Evolutionary conservation across 2,888 invertebrate genomes (phyloP), one percentile per base, ranked within the genome.

Genomic region (Lepidochrysops patricia): DNA sequence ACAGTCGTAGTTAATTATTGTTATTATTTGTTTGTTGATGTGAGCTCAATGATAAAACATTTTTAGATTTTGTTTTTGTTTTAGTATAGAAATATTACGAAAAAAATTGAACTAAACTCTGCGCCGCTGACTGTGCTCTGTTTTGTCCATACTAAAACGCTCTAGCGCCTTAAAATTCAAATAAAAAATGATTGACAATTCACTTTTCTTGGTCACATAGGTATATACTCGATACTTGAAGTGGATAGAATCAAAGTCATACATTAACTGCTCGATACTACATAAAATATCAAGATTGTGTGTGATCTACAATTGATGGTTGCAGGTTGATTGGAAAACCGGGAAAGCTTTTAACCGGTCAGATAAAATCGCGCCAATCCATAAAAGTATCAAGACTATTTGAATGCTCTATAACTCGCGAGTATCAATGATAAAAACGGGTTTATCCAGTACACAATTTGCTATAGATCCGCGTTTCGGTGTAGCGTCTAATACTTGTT

Each of bases 401-500:
- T 32, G 32, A 34, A 57, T 57, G 19, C 6, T 15, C 32, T 19
- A 57, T 32, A 57, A 32, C 52, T 52, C 58, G 58, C 52, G 27
- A 52, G 52, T 52, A 52, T 52, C 43, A 43, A 43, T 27, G 52
- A 27, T 52, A 61, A 61, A 58, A 63, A 62, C 60, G 62, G 49
- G 60, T 58, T 62, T 58, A 58, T 63, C 58, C 57, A 57, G 57
- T 58, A 61, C 57, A 58, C 62, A 61, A 62, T 62, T 60, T 60
- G 62, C 59, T 61, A 34, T 29, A 56, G 32, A 61, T 57, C 58
- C 57, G 59, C 58, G 50, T 63, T 50, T 61, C 60, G 60, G 57
- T 56, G 60, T 60, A 58, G 7, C 54, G 58, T 60, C 57, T 54
- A 60, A 59, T 34, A 59, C 61, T 58, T 60, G 63, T 48, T 57